phyloP scores from a whole-genome alignment of 2,113 vertebrate genomes.

The Talpa occidentalis region DNA sequence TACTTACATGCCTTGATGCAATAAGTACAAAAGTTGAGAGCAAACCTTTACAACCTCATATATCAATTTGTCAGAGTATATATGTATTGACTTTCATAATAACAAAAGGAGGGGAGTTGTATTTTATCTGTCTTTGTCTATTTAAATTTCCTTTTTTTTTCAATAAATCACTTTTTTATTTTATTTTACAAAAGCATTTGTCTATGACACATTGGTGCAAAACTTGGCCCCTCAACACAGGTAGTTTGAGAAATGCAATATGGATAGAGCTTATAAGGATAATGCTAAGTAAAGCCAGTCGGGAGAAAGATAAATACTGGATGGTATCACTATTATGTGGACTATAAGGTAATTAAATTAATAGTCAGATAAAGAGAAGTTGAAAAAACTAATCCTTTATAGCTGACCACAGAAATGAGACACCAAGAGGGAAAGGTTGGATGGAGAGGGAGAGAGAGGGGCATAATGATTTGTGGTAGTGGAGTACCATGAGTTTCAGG shows the following conservation, averaged over 20 bases:
- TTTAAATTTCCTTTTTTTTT: slow-evolving; percentile 34
- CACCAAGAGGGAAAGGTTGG: no score
- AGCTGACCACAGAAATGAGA: no score
- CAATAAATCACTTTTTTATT: not conserved
- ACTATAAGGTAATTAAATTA: no score
- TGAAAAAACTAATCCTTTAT: no score
- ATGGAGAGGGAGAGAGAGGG: no score
- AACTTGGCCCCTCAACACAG: not conserved
- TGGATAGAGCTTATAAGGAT: no score
- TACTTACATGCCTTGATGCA: not conserved
- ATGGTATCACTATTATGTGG: no score
- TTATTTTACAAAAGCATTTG: not conserved
- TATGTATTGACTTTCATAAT: not conserved
- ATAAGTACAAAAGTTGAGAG: not conserved
- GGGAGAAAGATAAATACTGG: no score
- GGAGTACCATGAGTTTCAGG: no score
- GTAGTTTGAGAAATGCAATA: not conserved
- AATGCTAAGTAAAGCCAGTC: no score
- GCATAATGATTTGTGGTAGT: no score
- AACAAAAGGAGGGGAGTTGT: not conserved
- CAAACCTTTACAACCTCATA: not conserved
- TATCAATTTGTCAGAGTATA: not conserved
- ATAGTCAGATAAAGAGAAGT: no score
- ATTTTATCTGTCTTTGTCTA: not conserved
- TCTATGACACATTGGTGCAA: not conserved